Evolutionary conservation across 2,888 invertebrate genomes (phyloP).

Genomic region (Acanthopleura granulata): DNA sequence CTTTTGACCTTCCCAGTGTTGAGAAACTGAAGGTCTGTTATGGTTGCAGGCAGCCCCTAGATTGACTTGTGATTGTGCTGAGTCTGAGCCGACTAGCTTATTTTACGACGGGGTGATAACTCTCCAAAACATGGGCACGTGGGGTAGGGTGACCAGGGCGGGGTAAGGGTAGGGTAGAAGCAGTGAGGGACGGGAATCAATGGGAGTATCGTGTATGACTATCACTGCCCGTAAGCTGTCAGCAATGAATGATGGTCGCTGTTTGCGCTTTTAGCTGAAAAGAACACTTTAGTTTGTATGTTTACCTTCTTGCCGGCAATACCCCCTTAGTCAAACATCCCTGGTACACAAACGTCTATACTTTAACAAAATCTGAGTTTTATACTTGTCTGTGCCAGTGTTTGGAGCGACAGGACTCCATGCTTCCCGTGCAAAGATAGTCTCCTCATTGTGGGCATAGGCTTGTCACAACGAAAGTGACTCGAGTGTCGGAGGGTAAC

Average conservation of each 20-base stretch:
- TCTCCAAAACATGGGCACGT: too few species aligned
- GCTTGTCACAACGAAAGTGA: too few species aligned
- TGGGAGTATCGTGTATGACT: background rate
- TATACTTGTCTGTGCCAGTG: background rate
- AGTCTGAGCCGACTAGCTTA: too few species aligned
- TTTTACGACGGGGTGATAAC: too few species aligned
- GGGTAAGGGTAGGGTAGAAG: too few species aligned
- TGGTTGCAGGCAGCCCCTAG: too few species aligned
- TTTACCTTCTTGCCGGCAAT: background rate
- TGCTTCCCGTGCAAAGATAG: background rate
- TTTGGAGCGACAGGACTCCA: background rate
- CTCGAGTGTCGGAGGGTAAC: too few species aligned
- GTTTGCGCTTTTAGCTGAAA: background rate
- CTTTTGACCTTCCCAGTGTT: too few species aligned
- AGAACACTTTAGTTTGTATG: background rate
- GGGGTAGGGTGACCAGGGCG: too few species aligned
- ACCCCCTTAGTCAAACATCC: slow-evolving; percentile 1
- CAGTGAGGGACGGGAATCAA: background rate
- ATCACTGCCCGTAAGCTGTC: background rate
- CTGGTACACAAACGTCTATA: background rate
- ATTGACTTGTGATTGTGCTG: too few species aligned
- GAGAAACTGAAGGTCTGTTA: too few species aligned
- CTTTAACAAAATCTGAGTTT: background rate
- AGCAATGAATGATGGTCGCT: slow-evolving; percentile 1
- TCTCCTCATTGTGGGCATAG: too few species aligned